Percentiles rank a stretch among this genome's conserved stretches.
Conservation (phyloP, 2,797 vertebrate genomes). For the Microctenopoma lineatum region DNA sequence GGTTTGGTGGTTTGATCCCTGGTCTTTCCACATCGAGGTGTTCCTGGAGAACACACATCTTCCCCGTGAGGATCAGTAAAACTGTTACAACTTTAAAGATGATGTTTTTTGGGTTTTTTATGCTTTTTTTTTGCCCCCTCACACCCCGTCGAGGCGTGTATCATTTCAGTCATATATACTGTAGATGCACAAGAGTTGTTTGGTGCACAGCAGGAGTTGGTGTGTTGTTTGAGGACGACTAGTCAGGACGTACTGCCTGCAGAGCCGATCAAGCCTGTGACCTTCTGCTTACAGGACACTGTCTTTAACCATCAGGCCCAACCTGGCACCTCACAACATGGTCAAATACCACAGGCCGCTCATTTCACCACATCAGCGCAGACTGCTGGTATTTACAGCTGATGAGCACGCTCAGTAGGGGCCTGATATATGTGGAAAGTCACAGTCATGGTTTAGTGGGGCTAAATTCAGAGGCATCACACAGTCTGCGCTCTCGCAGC, state of each 20-base stretch:
- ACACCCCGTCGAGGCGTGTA: background rate
- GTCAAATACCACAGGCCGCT: conserved; percentile 45
- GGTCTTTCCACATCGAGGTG: too few species aligned
- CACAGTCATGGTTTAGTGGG: conserved; percentile 74
- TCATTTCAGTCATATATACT: background rate
- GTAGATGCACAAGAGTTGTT: conserved; percentile 5
- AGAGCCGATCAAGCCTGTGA: conserved; percentile 45
- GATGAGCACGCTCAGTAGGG: conserved; percentile 76
- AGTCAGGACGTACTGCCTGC: conserved; percentile 36
- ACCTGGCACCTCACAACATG: conserved; percentile 46
- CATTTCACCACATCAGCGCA: conserved; percentile 45
- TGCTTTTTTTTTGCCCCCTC: background rate
- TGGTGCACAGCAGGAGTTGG: conserved; percentile 5
- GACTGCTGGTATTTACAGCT: conserved; percentile 83
- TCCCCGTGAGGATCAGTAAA: too few species aligned
- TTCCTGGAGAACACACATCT: too few species aligned
- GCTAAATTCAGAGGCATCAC: conserved; percentile 65
- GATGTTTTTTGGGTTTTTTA: too few species aligned
- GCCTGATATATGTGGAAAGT: conserved; percentile 74
- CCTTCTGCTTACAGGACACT: conserved; percentile 58
- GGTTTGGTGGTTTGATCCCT: too few species aligned
- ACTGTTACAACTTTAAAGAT: too few species aligned
- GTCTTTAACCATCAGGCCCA: conserved; percentile 42
- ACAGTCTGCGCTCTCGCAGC: conserved; percentile 63
- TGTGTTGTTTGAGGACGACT: conserved; percentile 36